Evolutionary conservation across 2,888 invertebrate genomes (phyloP).

Genomic region (Tiliacea aurago): DNA sequence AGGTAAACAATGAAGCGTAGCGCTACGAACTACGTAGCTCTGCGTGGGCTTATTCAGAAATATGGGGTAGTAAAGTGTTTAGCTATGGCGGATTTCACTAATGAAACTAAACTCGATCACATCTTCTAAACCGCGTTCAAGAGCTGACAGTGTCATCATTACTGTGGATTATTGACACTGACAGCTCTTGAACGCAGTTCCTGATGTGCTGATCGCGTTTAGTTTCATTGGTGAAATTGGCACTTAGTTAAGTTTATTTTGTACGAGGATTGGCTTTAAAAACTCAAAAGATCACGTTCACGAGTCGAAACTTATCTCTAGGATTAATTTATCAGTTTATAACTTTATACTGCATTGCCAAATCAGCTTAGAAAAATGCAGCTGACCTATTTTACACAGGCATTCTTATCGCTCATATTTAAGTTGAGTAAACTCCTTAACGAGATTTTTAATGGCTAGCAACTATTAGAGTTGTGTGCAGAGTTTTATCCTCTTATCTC

Average conservation of each 20-base stretch:
- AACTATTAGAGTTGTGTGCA: constrained; percentile 47
- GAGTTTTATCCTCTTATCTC: constrained; percentile 51
- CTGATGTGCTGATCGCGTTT: no score
- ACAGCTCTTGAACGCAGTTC: no score
- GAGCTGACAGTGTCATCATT: no score
- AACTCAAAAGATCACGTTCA: not conserved
- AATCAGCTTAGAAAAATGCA: constrained; percentile 38
- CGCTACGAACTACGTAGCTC: not conserved
- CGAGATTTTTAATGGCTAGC: constrained; percentile 50
- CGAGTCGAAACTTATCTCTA: not conserved
- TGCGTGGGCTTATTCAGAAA: not conserved
- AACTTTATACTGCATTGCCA: constrained; percentile 2
- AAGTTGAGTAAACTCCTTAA: constrained; percentile 53
- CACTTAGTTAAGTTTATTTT: not conserved
- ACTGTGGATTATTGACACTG: no score
- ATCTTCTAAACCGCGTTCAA: no score
- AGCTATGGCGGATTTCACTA: no score
- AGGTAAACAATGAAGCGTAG: not conserved
- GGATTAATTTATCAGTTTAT: not conserved
- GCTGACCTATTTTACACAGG: constrained; percentile 31
- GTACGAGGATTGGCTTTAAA: not conserved
- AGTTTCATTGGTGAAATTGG: no score
- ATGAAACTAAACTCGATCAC: no score
- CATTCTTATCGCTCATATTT: constrained; percentile 47
- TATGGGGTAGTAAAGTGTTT: not conserved